Evolutionary conservation across 2,888 invertebrate species (phyloP).

Genomic region (Ophion slaviceki): DNA sequence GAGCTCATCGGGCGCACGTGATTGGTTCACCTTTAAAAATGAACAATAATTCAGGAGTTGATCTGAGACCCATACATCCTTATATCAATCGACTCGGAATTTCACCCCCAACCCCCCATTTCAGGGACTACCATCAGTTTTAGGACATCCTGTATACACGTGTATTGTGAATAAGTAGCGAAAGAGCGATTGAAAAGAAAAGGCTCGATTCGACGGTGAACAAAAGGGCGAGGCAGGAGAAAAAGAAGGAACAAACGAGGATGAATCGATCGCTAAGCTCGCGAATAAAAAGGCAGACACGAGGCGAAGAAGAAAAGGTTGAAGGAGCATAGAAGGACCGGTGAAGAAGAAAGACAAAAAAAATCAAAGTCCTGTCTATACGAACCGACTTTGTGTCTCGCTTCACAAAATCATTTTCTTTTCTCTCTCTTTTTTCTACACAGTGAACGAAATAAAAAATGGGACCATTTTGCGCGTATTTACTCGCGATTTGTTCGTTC

Average conservation of each 20-base stretch:
- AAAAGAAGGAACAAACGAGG: slow-evolving; percentile 23
- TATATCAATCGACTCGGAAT: too few relatives aligned
- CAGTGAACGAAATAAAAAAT: slow-evolving; percentile 10
- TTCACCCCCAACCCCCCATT: too few relatives aligned
- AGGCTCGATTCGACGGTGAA: slow-evolving; percentile 32
- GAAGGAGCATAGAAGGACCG: slow-evolving; percentile 25
- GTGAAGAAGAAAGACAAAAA: slow-evolving; percentile 34
- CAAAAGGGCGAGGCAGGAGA: slow-evolving; percentile 43
- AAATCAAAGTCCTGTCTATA: slow-evolving; percentile 35
- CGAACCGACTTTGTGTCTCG: slow-evolving; percentile 42
- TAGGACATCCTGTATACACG: neutral
- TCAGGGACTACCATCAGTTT: too few relatives aligned
- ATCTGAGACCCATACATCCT: too few relatives aligned
- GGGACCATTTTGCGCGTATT: neutral
- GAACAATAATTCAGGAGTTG: too few relatives aligned
- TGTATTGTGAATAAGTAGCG: slow-evolving; percentile 25
- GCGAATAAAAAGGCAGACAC: slow-evolving; percentile 25
- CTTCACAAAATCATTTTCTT: slow-evolving; percentile 28
- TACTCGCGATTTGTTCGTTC: slow-evolving; percentile 8
- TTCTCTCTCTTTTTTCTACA: neutral
- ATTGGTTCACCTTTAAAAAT: too few relatives aligned
- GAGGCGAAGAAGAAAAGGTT: slow-evolving; percentile 25
- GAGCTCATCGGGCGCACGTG: too few relatives aligned
- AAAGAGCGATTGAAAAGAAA: slow-evolving; percentile 47
- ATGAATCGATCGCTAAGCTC: slow-evolving; percentile 54